Evolutionary conservation across 2,888 invertebrate genomes (phyloP).

Genomic region (Meghimatium bilineatum): DNA sequence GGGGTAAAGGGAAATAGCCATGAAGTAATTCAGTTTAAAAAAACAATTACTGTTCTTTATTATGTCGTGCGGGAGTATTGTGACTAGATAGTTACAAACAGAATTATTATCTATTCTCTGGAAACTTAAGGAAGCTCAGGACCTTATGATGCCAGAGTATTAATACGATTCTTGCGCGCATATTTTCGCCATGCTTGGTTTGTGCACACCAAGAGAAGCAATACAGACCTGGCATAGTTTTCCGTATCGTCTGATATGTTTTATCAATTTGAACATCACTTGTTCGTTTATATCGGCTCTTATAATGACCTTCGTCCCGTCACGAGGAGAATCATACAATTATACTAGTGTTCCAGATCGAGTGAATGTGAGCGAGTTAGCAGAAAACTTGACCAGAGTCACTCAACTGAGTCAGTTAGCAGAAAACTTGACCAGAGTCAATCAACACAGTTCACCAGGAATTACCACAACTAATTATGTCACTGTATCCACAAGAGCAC

Average conservation of each 20-base stretch:
- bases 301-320: not conserved
- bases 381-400: not conserved
- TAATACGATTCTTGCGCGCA: not conserved
- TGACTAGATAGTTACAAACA: too few species aligned
- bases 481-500: not conserved
- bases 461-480: not conserved
- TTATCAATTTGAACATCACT: not conserved
- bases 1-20: too few species aligned
- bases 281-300: constrained; percentile 7
- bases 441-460: not conserved
- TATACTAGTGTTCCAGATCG: constrained; percentile 4
- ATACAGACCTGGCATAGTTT: not conserved
- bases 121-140: not conserved
- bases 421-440: not conserved
- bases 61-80: too few species aligned
- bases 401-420: not conserved
- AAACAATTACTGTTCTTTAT: too few species aligned
- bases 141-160: not conserved
- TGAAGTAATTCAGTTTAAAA: too few species aligned
- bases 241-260: not conserved
- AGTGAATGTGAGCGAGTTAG: not conserved
- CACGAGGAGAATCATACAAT: not conserved
- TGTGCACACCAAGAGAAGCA: not conserved
- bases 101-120: too few species aligned
- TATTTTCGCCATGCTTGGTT: not conserved